Evolutionary conservation across 2,888 invertebrate genomes (phyloP), one percentile per base, ranked within the genome.

Genomic region (Mythimna vitellina): DNA sequence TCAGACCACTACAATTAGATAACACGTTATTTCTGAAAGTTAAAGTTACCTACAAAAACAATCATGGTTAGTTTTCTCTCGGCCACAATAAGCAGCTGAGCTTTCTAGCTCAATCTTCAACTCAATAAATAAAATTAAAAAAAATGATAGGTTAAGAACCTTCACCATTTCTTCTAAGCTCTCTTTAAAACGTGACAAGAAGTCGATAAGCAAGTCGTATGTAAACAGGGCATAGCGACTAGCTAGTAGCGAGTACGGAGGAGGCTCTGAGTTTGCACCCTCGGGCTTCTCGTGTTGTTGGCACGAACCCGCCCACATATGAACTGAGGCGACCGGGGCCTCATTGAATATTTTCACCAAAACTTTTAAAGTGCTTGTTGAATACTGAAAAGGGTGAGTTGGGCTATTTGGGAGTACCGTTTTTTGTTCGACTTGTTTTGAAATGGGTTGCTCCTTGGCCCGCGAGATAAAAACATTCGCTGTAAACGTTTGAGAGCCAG

Each of bases 341-440:
- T 88, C 88, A 89, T 89, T 90, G 89, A 89, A 90, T 89, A 89
- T 91, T 91, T 89, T 81, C 82, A 83, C 79, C 82, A 81, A 90
- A 74, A 91, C 89, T 90, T 89, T 87, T 85, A 86, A 91, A 89
- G 87, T 87, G 89, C 86, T 86, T 64, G 78, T 84, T 86, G 89
- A 90, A 92, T 88, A 89, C 86, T 89, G 84, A 90, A 87, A 86
- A 85, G 85, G 87, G 86, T 82, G 82, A 85, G 83, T 70, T 70
- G 62, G 78, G 73, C 74, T 79, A 83, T 87, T 85, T 79, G 62
- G 75, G 66, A 67, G 57, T 67, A 65, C 65, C 53, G 65, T 74
- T 85, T 73, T 81, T 82, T 83, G 76, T 78, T 66, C 25, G 32
- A 54, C 49, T 67, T 80, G 54, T 80, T 83, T 67, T 75, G 81